Conservation (phyloP, 2,888 invertebrate genomes). For the Caenorhabditis doughertyi region DNA sequence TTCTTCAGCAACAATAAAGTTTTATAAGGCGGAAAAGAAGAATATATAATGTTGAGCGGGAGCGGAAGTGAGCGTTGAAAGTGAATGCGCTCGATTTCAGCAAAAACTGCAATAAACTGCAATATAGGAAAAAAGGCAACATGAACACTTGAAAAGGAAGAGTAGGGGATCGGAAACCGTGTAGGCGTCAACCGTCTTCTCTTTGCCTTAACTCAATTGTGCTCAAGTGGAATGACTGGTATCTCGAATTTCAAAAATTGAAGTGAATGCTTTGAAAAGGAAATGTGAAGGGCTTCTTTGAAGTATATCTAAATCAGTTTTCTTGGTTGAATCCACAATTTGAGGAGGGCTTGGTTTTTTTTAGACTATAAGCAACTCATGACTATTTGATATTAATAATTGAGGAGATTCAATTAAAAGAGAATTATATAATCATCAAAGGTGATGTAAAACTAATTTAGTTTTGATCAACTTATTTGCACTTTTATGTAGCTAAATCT, state of each 20-base stretch:
- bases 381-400: no score
- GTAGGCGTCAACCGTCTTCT: neutral
- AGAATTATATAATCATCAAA: no score
- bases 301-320: neutral
- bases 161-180: neutral
- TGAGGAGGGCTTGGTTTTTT: no score
- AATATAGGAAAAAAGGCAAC: neutral
- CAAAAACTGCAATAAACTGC: no score
- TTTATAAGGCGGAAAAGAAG: slow-evolving; percentile 60
- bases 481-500: no score
- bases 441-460: no score
- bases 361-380: no score
- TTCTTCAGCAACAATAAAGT: slow-evolving; percentile 58
- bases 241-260: slow-evolving; percentile 17
- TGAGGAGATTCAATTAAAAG: no score
- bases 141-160: neutral
- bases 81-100: slow-evolving; percentile 5
- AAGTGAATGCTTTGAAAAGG: neutral
- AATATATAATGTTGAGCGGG: slow-evolving; percentile 45
- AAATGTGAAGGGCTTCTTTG: slow-evolving; percentile 11
- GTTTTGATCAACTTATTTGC: no score
- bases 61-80: slow-evolving; percentile 14
- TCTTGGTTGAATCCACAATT: neutral
- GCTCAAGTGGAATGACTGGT: slow-evolving; percentile 14
- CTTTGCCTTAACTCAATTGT: neutral